Evolutionary conservation across 2,888 invertebrate genomes (phyloP), one percentile per base, ranked within the genome.

Genomic region (Silvanus unidentatus): DNA sequence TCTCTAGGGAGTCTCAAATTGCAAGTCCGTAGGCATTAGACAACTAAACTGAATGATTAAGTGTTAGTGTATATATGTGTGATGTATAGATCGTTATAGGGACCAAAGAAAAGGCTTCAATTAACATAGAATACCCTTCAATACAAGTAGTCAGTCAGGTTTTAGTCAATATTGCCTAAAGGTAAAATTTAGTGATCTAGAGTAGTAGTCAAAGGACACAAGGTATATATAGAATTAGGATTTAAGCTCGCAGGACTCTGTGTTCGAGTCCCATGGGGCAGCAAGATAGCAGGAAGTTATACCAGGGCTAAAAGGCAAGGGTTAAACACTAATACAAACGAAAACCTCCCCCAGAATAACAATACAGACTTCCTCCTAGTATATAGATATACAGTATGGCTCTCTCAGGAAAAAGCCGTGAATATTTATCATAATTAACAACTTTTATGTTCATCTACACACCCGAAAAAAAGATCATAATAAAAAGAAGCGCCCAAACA

Each of bases 391-490:
- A 22, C 4, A 22, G 22, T 22, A 71, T 70, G 69, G 67, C 69
- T 68, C 71, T 71, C 71, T 63, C 69, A 71, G 72, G 71, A 71
- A 72, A 72, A 72, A 71, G 69, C 69, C 64, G 69, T 65, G 70
- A 70, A 71, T 72, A 72, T 72, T 72, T 72, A 72, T 72, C 71
- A 72, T 71, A 71, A 72, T 72, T 72, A 72, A 72, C 71, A 69
- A 71, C 68, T 70, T 72, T 72, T 69, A 71, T 70, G 69, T 63
- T 64, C 63, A 63, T 59, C 58, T 57, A 61, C 60, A 65, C 41
- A 66, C 67, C 66, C 66, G 65, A 66, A 68, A 65, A 66, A 64
- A 65, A 61, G 62, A 22, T 22, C 3, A 22, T 22, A 22, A 22
- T 22, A 22, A 22, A 22, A 22, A 22, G 22, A 22, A 22, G 22